These are phyloP conservation scores for Allolobophora icterica DNA, from an alignment of 2,888 invertebrate species.

Conservation along the genomic window DNA sequence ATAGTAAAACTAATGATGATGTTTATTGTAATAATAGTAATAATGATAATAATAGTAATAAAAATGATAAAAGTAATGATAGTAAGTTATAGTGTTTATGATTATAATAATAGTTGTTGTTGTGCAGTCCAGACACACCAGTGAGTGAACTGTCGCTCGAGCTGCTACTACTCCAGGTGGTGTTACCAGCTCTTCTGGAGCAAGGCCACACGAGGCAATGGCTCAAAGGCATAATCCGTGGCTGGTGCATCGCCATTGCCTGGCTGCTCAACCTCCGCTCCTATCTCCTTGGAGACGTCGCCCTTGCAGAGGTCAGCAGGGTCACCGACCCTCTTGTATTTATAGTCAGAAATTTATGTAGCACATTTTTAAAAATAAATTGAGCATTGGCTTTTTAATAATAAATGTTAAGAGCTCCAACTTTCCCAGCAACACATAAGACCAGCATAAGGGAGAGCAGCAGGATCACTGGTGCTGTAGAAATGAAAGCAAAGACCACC, in stretches of 20 bases:
- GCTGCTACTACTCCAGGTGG: slow-evolving; percentile 81
- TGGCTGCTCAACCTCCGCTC: slow-evolving; percentile 86
- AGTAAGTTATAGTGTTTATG: too few species aligned
- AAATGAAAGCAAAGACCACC: too few species aligned
- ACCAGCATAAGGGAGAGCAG: too few species aligned
- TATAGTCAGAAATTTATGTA: not conserved
- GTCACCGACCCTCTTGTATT: not conserved
- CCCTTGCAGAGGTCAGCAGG: slow-evolving; percentile 44
- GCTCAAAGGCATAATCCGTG: slow-evolving; percentile 83
- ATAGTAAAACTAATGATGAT: too few species aligned
- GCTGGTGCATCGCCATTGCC: slow-evolving; percentile 68
- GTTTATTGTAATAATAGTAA: too few species aligned
- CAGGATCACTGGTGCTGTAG: too few species aligned
- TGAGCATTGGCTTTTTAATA: too few species aligned
- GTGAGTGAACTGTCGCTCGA: slow-evolving; percentile 94
- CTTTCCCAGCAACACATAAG: too few species aligned
- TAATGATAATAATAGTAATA: not conserved
- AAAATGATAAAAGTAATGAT: too few species aligned
- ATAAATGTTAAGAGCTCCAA: too few species aligned
- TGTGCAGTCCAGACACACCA: slow-evolving; percentile 65
- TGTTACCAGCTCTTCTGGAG: slow-evolving; percentile 91
- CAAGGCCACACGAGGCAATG: slow-evolving; percentile 96
- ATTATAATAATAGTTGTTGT: too few species aligned
- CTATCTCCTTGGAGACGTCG: slow-evolving; percentile 81
- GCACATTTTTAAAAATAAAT: too few species aligned